A percentile compares a stretch with the other conserved stretches of the same genome.
Evolutionary conservation across 2,113 vertebrate species (phyloP).

Genomic region (Pteronura brasiliensis): DNA sequence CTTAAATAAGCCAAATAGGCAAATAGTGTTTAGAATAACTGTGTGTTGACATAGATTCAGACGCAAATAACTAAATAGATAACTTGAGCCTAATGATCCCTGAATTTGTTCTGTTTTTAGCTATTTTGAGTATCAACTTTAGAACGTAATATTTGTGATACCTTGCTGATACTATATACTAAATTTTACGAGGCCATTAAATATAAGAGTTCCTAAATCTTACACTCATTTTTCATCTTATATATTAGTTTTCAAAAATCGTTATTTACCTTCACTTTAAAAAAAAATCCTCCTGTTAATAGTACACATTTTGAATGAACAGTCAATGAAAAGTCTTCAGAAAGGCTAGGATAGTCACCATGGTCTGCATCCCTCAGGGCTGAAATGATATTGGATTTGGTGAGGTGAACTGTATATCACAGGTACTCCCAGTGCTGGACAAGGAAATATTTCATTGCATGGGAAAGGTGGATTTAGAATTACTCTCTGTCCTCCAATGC

Average conservation of each 20-base stretch:
- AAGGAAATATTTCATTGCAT: conserved; percentile 61
- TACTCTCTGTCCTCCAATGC: conserved; percentile 43
- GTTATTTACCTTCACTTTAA: conserved; percentile 27
- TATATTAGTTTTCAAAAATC: conserved; percentile 51
- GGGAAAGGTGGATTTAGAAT: conserved; percentile 65
- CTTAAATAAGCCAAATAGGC: background rate
- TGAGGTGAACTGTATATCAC: conserved; percentile 59
- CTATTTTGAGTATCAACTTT: background rate
- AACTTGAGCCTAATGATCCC: background rate
- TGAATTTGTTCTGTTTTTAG: background rate
- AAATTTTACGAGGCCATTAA: background rate
- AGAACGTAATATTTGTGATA: background rate
- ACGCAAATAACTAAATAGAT: background rate
- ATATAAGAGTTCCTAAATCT: background rate
- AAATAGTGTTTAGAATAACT: background rate
- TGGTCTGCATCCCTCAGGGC: conserved; percentile 54
- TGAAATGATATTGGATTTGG: conserved; percentile 59
- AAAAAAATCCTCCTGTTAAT: conserved; percentile 34
- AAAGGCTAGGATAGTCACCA: conserved; percentile 57
- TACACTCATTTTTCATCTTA: background rate
- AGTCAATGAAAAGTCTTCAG: conserved; percentile 30
- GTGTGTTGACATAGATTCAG: background rate
- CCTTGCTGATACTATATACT: background rate
- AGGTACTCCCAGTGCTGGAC: conserved; percentile 56
- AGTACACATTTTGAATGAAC: conserved; percentile 50